phyloP scores from a whole-genome alignment of 2,888 invertebrate species.

The Lumbricus terrestris region DNA sequence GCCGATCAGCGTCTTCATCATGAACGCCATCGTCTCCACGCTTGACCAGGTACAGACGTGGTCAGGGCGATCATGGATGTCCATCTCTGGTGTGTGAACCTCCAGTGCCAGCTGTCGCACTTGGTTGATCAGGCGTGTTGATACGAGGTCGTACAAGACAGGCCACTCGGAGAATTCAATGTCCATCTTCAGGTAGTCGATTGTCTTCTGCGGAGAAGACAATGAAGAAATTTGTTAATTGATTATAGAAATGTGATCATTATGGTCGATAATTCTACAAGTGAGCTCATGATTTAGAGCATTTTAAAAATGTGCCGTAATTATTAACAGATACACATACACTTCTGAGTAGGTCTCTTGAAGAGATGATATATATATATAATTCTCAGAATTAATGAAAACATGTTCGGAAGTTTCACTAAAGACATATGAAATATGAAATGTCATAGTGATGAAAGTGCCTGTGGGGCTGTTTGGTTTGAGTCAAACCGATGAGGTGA shows the following conservation, averaged over 20 bases:
- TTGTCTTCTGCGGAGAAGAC: constrained; percentile 42
- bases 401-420: not conserved
- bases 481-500: not conserved
- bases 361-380: no score
- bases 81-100: constrained; percentile 42
- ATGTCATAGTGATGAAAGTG: not conserved
- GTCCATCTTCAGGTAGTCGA: constrained; percentile 59
- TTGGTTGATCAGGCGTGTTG: constrained; percentile 29
- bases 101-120: constrained; percentile 40
- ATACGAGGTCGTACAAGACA: constrained; percentile 43
- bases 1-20: constrained; percentile 35
- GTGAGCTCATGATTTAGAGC: not conserved
- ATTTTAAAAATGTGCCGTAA: not conserved
- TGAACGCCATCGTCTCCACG: constrained; percentile 37
- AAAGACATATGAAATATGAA: not conserved
- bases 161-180: constrained; percentile 58
- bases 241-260: not conserved
- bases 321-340: not conserved
- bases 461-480: not conserved
- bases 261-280: not conserved
- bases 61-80: constrained; percentile 36
- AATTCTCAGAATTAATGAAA: no score
- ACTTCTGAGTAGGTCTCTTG: no score
- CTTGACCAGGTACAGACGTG: constrained; percentile 38
- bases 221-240: not conserved